phyloP scores from a whole-genome alignment of 2,797 vertebrate genomes.

The Peromyscus melanophrys region DNA sequence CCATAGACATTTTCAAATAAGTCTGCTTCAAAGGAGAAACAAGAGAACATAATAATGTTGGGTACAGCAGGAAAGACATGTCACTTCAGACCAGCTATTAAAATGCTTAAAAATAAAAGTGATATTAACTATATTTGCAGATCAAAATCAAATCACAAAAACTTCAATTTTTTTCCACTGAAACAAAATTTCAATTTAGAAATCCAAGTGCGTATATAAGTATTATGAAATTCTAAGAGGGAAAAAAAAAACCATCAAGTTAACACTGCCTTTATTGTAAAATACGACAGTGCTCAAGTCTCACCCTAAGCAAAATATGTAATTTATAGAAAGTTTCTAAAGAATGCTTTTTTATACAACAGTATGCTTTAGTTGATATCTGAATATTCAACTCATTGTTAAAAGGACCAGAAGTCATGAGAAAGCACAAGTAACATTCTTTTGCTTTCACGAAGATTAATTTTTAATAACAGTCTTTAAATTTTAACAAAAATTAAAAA shows the following conservation, averaged over 20 bases:
- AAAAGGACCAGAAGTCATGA: background rate
- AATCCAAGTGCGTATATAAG: background rate
- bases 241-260: background rate
- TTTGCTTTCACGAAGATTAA: conserved; percentile 44
- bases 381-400: conserved; percentile 41
- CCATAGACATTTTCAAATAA: conserved; percentile 94
- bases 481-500: conserved; percentile 39
- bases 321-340: conserved; percentile 47
- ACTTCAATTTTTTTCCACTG: conserved; percentile 44
- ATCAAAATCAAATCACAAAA: conserved; percentile 58
- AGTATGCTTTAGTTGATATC: conserved; percentile 33
- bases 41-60: conserved; percentile 61
- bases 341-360: background rate
- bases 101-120: conserved; percentile 50
- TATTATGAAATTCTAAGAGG: conserved; percentile 46
- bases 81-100: background rate
- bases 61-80: conserved; percentile 29
- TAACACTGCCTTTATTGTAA: conserved; percentile 27
- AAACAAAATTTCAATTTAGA: conserved; percentile 60
- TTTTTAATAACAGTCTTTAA: conserved; percentile 31
- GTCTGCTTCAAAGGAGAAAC: conserved; percentile 89
- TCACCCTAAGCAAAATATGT: conserved; percentile 36
- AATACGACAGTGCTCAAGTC: background rate
- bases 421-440: conserved; percentile 53
- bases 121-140: conserved; percentile 44